phyloP scores from a whole-genome alignment of 2,888 invertebrate species.

The Drosophila incognita region DNA sequence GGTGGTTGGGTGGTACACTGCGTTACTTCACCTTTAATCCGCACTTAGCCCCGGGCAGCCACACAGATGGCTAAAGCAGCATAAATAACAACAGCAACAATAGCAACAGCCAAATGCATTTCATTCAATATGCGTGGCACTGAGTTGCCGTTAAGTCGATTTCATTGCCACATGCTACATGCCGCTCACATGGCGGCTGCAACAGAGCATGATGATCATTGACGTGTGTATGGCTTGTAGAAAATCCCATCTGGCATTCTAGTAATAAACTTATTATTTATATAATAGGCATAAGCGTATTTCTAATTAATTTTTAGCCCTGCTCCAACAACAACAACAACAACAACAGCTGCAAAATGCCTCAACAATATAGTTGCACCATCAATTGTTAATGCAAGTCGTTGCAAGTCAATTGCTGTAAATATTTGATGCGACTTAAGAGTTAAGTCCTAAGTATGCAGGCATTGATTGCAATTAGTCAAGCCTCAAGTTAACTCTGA shows the following conservation, averaged over 20 bases:
- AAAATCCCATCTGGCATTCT: constrained; percentile 9
- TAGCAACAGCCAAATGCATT: constrained; percentile 21
- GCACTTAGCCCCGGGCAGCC: constrained; percentile 60
- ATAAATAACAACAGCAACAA: constrained; percentile 14
- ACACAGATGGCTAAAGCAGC: constrained; percentile 43
- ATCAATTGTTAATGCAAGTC: constrained; percentile 24
- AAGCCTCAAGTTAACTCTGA: constrained; percentile 25
- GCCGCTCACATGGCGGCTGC: background rate
- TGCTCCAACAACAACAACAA: background rate
- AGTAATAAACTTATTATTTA: constrained; percentile 40
- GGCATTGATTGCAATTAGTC: constrained; percentile 33
- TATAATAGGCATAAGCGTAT: constrained; percentile 8
- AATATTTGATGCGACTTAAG: constrained; percentile 15
- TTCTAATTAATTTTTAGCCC: constrained; percentile 37
- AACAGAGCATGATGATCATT: background rate
- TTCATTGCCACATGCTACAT: constrained; percentile 62
- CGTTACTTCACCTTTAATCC: constrained; percentile 79
- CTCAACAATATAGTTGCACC: background rate
- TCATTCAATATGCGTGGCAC: constrained; percentile 63
- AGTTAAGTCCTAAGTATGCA: constrained; percentile 4
- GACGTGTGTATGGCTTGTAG: constrained; percentile 8
- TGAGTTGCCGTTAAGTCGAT: constrained; percentile 51
- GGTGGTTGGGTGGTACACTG: constrained; percentile 34
- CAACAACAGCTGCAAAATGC: background rate
- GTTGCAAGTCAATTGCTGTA: constrained; percentile 15